A percentile compares a stretch with the other conserved stretches of the same genome.
Conservation (phyloP, 2,113 vertebrate genomes). For the Apus apus region DNA sequence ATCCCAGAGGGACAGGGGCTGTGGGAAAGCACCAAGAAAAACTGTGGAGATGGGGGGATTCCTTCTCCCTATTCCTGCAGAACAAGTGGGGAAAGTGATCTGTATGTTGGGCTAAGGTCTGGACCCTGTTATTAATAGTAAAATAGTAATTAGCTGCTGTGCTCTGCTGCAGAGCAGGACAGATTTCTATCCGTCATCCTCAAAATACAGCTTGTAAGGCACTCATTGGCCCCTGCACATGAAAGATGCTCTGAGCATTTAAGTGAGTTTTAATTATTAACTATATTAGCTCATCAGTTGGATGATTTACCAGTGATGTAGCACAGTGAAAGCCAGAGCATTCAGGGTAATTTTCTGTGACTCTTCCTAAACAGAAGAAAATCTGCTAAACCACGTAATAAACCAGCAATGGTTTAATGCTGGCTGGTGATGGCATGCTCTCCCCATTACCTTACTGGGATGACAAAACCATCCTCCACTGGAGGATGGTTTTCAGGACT, state of each 20-base stretch:
- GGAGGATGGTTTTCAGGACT: not conserved
- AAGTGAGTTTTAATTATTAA: constrained; percentile 67
- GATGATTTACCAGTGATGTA: constrained; percentile 51
- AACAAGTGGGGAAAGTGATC: not conserved
- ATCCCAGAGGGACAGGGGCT: not conserved
- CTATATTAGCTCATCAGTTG: constrained; percentile 45
- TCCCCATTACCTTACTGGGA: not conserved
- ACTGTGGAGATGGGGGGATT: not conserved
- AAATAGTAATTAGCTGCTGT: constrained; percentile 11
- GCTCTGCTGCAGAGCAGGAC: not conserved
- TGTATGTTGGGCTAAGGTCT: not conserved
- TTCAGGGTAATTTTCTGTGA: constrained; percentile 33
- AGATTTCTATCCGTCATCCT: constrained; percentile 16
- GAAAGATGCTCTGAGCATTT: constrained; percentile 37
- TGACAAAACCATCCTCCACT: not conserved
- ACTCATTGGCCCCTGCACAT: not conserved
- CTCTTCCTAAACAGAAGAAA: constrained; percentile 31
- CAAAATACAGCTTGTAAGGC: constrained; percentile 22
- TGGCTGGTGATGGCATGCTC: not conserved
- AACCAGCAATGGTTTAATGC: not conserved
- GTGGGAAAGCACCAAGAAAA: not conserved
- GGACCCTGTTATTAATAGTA: not conserved
- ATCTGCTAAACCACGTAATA: not conserved
- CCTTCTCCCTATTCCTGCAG: not conserved
- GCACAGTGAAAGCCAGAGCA: constrained; percentile 27